These are phyloP conservation scores for Nibea albiflora DNA, from an alignment of 2,113 vertebrate genomes.

Conservation along the genomic window DNA sequence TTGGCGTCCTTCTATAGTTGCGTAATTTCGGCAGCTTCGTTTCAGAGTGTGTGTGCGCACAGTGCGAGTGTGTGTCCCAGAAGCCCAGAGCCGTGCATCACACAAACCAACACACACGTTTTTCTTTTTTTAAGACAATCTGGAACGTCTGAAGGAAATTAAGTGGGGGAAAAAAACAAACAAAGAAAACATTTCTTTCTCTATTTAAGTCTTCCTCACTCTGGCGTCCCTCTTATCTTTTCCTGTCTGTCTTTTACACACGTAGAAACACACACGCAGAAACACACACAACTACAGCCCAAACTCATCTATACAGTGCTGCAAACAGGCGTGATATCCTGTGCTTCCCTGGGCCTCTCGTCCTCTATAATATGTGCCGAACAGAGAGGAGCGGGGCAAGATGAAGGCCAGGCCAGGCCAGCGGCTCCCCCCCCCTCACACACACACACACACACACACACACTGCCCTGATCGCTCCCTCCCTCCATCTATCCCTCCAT, in stretches of 20 bases:
- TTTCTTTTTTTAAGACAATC: slow-evolving; percentile 34
- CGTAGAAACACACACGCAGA: not conserved
- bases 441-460: slow-evolving; percentile 33
- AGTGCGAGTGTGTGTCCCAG: slow-evolving; percentile 25
- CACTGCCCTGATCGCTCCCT: slow-evolving; percentile 34
- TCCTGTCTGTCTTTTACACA: not conserved
- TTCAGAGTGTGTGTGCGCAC: slow-evolving; percentile 7
- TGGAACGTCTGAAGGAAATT: not conserved
- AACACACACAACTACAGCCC: slow-evolving; percentile 5
- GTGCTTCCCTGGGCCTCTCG: slow-evolving; percentile 63
- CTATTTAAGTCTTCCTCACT: slow-evolving; percentile 15
- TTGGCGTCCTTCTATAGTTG: slow-evolving; percentile 55
- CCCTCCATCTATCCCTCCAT: slow-evolving; percentile 67
- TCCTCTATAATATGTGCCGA: slow-evolving; percentile 51
- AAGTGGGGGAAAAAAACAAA: not conserved
- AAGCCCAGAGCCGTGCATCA: slow-evolving; percentile 41
- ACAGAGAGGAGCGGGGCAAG: slow-evolving; percentile 43
- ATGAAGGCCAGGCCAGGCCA: slow-evolving; percentile 58
- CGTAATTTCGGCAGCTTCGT: slow-evolving; percentile 55
- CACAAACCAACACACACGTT: slow-evolving; percentile 38
- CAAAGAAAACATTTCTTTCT: not conserved
- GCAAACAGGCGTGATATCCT: slow-evolving; percentile 73
- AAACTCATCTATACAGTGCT: slow-evolving; percentile 55
- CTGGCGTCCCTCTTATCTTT: slow-evolving; percentile 1
- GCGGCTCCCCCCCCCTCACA: slow-evolving; percentile 7